Percentiles rank a stretch among this genome's conserved stretches.
Evolutionary conservation across 2,888 invertebrate species (phyloP).

Genomic region (Macropis europaea): DNA sequence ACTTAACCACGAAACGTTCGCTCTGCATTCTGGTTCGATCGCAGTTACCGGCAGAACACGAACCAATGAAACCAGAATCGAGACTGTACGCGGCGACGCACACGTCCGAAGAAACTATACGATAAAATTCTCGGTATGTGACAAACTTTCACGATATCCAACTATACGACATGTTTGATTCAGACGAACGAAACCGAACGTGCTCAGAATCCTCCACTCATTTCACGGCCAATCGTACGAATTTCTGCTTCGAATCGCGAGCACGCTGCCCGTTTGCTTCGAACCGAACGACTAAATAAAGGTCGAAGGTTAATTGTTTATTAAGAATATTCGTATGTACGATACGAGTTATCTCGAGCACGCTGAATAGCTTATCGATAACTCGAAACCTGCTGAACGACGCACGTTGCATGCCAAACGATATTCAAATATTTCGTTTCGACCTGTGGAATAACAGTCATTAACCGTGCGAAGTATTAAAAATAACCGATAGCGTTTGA

Average conservation of each 20-base stretch:
- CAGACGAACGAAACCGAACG: conserved; percentile 1
- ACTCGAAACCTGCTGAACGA: not conserved
- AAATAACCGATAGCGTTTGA: conserved; percentile 1
- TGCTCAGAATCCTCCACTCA: not conserved
- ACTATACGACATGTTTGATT: not conserved
- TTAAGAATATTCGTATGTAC: not conserved
- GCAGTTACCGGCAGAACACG: conserved; percentile 4
- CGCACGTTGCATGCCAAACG: not conserved
- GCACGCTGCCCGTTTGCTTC: not conserved
- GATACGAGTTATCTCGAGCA: not conserved
- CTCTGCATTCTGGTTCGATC: conserved; percentile 75
- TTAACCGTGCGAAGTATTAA: not conserved
- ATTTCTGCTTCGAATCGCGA: not conserved
- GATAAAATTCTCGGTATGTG: conserved; percentile 32
- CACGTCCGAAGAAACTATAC: conserved; percentile 14
- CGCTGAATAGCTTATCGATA: too few species aligned
- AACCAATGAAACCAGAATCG: not conserved
- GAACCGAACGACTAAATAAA: not conserved
- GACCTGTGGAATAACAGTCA: not conserved
- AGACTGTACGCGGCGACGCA: not conserved
- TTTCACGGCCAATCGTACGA: not conserved
- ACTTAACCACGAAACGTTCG: conserved; percentile 79
- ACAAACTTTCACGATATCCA: conserved; percentile 22
- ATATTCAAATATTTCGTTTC: not conserved
- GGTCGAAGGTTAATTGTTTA: conserved; percentile 49